phyloP scores from a whole-genome alignment of 1,140 invertebrate species.

The Macrobrachium nipponense region DNA sequence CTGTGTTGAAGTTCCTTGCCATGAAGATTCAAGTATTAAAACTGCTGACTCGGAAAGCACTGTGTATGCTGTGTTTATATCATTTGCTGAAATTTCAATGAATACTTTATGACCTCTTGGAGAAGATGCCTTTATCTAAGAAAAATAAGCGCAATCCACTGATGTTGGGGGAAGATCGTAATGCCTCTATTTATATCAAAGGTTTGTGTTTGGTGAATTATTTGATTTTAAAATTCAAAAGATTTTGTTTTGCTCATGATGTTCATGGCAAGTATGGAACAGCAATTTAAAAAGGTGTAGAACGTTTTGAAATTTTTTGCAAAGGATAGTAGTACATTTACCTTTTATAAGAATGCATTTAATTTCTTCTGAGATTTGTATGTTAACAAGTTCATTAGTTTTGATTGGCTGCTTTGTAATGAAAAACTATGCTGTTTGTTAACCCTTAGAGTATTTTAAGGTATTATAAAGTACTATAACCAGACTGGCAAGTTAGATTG shows the following conservation, averaged over 20 bases:
- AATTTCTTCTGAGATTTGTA: too few species aligned
- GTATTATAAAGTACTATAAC: too few species aligned
- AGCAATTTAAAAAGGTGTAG: too few species aligned
- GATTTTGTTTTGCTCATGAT: background rate
- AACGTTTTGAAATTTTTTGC: too few species aligned
- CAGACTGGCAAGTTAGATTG: too few species aligned
- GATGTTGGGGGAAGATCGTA: slow-evolving; percentile 74
- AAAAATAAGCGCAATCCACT: slow-evolving; percentile 70
- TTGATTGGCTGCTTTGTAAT: too few species aligned
- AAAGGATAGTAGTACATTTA: too few species aligned
- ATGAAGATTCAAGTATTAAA: slow-evolving; percentile 15
- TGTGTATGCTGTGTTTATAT: slow-evolving; percentile 79
- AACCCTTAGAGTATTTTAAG: too few species aligned
- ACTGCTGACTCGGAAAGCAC: slow-evolving; percentile 24
- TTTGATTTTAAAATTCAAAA: background rate
- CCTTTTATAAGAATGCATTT: too few species aligned
- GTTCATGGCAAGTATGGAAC: background rate
- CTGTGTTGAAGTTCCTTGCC: slow-evolving; percentile 23
- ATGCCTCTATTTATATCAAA: slow-evolving; percentile 81
- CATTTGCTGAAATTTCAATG: slow-evolving; percentile 94
- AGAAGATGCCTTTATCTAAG: slow-evolving; percentile 67
- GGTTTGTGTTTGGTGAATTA: slow-evolving; percentile 67
- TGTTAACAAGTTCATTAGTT: too few species aligned
- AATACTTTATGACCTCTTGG: slow-evolving; percentile 87
- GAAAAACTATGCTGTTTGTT: too few species aligned